A percentile compares a stretch with the other conserved stretches of the same genome.
phyloP scores from a whole-genome alignment of 2,888 invertebrate species.

The Acanthopleura granulata region DNA sequence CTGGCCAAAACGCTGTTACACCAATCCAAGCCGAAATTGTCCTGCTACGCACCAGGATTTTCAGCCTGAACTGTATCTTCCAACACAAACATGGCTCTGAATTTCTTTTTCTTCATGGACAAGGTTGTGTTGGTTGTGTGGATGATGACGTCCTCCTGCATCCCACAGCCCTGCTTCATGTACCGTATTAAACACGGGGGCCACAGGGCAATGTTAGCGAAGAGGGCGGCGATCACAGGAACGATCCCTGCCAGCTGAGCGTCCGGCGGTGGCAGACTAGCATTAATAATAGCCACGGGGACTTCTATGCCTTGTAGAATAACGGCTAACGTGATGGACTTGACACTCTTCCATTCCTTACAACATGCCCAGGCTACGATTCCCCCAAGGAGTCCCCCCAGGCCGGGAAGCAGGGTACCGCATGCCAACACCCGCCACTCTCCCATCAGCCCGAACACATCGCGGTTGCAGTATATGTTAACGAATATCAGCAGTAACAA shows the following conservation, averaged over 20 bases:
- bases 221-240: neutral
- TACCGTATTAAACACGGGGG: neutral
- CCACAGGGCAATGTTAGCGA: constrained; percentile 13
- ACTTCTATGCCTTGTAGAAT: constrained; percentile 13
- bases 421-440: constrained; percentile 10
- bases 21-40: too few relatives aligned
- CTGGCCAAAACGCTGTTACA: too few relatives aligned
- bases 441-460: neutral
- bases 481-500: constrained; percentile 3
- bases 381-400: constrained; percentile 4
- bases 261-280: neutral
- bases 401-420: neutral
- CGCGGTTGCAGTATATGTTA: neutral
- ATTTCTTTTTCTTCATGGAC: constrained; percentile 8
- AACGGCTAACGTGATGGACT: neutral
- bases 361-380: constrained; percentile 13
- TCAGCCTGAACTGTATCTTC: too few relatives aligned
- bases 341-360: constrained; percentile 1
- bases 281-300: neutral
- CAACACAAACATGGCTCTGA: neutral
- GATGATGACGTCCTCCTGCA: constrained; percentile 10
- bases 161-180: constrained; percentile 5
- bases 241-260: neutral
- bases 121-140: constrained; percentile 5
- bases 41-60: too few relatives aligned